phyloP scores from a whole-genome alignment of 2,797 vertebrate species.

The Masticophis lateralis region DNA sequence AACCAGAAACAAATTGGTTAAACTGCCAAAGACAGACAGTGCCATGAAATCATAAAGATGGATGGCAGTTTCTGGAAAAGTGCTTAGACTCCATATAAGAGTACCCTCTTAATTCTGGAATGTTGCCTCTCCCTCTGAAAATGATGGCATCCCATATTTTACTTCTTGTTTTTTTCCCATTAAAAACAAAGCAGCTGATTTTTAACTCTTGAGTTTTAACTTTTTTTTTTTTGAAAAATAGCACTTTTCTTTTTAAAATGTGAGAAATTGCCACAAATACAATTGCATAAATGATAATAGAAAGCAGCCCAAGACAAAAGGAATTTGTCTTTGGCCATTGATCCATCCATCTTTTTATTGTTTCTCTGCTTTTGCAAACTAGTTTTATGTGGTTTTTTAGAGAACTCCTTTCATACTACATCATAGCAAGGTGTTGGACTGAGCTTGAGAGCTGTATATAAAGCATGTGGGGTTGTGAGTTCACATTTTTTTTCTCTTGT shows the following conservation, averaged over 20 bases:
- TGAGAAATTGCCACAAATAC: neutral
- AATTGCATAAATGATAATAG: neutral
- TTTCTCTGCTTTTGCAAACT: neutral
- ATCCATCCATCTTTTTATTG: neutral
- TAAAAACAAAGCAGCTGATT: neutral
- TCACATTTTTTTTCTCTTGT: neutral
- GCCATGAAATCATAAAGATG: neutral
- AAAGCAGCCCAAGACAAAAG: neutral
- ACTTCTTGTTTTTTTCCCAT: neutral
- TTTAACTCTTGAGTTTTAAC: neutral
- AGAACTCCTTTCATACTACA: neutral
- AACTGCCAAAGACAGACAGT: neutral
- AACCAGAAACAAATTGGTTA: neutral
- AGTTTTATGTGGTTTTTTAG: neutral
- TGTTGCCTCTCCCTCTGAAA: neutral
- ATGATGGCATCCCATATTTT: neutral
- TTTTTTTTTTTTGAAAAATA: neutral
- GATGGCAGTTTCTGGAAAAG: neutral
- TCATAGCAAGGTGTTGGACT: neutral
- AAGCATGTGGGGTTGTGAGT: neutral
- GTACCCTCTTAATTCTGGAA: neutral
- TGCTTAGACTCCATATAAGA: neutral
- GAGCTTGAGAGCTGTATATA: neutral
- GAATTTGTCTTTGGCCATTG: neutral
- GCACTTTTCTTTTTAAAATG: neutral